Conservation (phyloP, 1,140 invertebrate genomes). For the Dinoponera quadriceps region DNA sequence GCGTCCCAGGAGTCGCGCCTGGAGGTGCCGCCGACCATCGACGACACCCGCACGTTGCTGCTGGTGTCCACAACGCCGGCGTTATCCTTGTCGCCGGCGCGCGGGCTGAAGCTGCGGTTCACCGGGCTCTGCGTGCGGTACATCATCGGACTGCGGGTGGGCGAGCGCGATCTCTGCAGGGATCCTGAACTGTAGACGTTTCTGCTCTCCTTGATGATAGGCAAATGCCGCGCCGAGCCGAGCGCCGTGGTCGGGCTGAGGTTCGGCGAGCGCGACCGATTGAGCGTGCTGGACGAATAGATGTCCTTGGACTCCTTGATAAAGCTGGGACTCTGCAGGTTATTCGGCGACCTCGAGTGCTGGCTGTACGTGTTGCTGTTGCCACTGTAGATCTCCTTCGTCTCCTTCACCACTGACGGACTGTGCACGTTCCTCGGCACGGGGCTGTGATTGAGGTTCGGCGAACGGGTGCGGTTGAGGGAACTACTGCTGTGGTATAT, state of each 20-base stretch:
- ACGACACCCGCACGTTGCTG: constrained; percentile 89
- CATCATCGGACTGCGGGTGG: constrained; percentile 76
- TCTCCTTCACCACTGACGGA: constrained; percentile 81
- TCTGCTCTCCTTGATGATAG: constrained; percentile 81
- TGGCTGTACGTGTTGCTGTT: constrained; percentile 76
- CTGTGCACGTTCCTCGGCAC: constrained; percentile 77
- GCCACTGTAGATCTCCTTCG: constrained; percentile 78
- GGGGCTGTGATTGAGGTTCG: constrained; percentile 67
- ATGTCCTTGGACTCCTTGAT: constrained; percentile 81
- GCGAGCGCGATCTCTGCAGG: constrained; percentile 79
- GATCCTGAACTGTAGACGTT: constrained; percentile 81
- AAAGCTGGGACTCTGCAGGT: constrained; percentile 77
- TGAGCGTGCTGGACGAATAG: constrained; percentile 76
- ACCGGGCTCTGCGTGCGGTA: constrained; percentile 77
- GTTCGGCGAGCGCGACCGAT: constrained; percentile 79
- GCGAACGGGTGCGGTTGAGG: constrained; percentile 74
- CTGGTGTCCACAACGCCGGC: constrained; percentile 89
- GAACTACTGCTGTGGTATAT: constrained; percentile 74
- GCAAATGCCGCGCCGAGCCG: constrained; percentile 75
- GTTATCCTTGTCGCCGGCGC: constrained; percentile 83
- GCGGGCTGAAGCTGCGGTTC: constrained; percentile 82
- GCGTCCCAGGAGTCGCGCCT: constrained; percentile 93
- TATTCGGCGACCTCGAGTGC: constrained; percentile 79
- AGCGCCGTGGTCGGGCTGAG: constrained; percentile 68
- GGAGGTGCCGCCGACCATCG: constrained; percentile 87